Evolutionary conservation across 2,888 invertebrate genomes (phyloP).

Genomic region (Drosophila greeni): DNA sequence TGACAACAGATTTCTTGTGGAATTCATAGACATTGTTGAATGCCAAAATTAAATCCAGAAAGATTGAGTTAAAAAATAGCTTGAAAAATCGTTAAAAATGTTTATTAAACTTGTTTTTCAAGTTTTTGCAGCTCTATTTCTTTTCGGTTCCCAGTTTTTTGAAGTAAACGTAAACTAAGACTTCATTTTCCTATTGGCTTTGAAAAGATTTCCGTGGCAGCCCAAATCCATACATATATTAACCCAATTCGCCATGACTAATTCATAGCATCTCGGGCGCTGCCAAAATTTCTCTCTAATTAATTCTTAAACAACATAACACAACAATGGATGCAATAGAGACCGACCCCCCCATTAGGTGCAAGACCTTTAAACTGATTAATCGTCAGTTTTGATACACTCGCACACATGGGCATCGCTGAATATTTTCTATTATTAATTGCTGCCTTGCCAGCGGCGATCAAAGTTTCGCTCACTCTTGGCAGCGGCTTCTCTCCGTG

Average conservation of each 20-base stretch:
- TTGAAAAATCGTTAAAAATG: neutral
- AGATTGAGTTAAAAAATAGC: neutral
- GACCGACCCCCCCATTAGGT: conserved; percentile 20
- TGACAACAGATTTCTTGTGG: neutral
- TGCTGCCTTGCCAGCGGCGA: conserved; percentile 27
- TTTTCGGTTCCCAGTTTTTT: neutral
- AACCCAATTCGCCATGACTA: conserved; percentile 41
- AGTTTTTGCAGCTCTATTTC: too few species aligned
- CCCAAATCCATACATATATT: conserved; percentile 9
- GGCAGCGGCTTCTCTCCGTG: conserved; percentile 3
- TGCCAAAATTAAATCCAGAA: conserved; percentile 2
- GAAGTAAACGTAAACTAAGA: neutral
- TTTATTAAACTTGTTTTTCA: too few species aligned
- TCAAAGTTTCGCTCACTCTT: conserved; percentile 35
- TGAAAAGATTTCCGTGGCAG: conserved; percentile 5
- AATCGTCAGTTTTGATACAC: conserved; percentile 45
- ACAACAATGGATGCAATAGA: conserved; percentile 36
- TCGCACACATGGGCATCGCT: conserved; percentile 22
- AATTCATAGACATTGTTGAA: neutral
- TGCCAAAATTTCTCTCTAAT: conserved; percentile 23
- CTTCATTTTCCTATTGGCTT: neutral
- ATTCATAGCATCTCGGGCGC: conserved; percentile 24
- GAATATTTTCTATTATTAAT: conserved; percentile 48
- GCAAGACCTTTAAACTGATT: conserved; percentile 65
- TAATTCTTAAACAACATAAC: conserved; percentile 36